A percentile compares a stretch with the other conserved stretches of the same genome.
Evolutionary conservation across 2,888 invertebrate species (phyloP).

Genomic region (Diploptera punctata): DNA sequence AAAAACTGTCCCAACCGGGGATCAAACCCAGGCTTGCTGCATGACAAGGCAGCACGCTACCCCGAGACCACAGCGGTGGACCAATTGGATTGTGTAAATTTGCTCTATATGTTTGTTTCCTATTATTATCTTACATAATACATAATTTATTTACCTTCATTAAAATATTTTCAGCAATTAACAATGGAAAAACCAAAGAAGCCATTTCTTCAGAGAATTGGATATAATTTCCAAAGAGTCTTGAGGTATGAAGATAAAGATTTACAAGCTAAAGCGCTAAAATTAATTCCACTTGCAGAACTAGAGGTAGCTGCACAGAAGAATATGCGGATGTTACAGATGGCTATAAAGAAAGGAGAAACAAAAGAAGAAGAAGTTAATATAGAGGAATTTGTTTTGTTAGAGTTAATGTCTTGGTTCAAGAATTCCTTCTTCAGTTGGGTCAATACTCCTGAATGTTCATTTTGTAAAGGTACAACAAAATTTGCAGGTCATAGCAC

Average conservation of each 20-base stretch:
- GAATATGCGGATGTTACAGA: slow-evolving; percentile 67
- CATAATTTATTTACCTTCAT: too few species aligned
- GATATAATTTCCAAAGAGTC: slow-evolving; percentile 63
- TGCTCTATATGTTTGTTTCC: too few species aligned
- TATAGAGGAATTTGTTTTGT: slow-evolving; percentile 74
- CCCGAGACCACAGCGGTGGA: too few species aligned
- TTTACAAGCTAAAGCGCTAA: slow-evolving; percentile 68
- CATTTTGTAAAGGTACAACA: slow-evolving; percentile 67
- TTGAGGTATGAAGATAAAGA: slow-evolving; percentile 72
- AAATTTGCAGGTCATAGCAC: slow-evolving; percentile 46
- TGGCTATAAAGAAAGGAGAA: slow-evolving; percentile 59
- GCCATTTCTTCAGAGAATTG: slow-evolving; percentile 55
- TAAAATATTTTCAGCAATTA: too few species aligned
- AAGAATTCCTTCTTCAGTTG: slow-evolving; percentile 91
- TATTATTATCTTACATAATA: too few species aligned
- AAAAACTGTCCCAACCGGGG: too few species aligned
- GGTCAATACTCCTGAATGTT: slow-evolving; percentile 82
- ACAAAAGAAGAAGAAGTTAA: slow-evolving; percentile 53
- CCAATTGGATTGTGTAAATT: too few species aligned
- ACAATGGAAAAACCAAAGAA: neutral
- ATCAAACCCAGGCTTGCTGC: too few species aligned
- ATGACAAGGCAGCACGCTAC: too few species aligned
- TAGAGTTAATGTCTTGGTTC: slow-evolving; percentile 90
- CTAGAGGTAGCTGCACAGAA: slow-evolving; percentile 70
- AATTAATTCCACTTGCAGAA: slow-evolving; percentile 69